Evolutionary conservation across 1,140 invertebrate genomes (phyloP).

Genomic region (Macrotrachela quadricornifera): DNA sequence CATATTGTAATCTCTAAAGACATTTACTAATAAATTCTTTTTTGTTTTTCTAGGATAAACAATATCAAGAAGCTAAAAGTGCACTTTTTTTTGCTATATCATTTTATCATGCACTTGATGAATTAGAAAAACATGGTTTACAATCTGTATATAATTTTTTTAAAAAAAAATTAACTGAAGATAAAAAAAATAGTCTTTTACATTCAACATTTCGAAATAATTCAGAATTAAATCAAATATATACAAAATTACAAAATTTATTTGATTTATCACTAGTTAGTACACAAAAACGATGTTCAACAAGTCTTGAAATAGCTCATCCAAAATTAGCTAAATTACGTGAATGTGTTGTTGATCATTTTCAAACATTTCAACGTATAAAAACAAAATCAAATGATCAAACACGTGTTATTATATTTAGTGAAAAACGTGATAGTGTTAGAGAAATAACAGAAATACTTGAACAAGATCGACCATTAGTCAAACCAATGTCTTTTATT

Average conservation of each 20-base stretch:
- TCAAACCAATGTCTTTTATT: conserved; percentile 63
- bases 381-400: conserved; percentile 2
- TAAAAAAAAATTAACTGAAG: not conserved
- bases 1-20: no score
- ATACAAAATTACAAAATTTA: conserved; percentile 12
- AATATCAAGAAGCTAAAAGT: no score
- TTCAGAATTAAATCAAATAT: conserved; percentile 6
- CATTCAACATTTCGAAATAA: not conserved
- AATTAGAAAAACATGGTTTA: conserved; percentile 2
- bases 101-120: not conserved
- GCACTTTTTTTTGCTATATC: no score
- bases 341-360: conserved; percentile 53
- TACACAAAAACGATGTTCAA: conserved; percentile 1
- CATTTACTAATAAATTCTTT: no score
- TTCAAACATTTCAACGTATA: conserved; percentile 32
- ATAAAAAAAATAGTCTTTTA: not conserved
- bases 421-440: conserved; percentile 68
- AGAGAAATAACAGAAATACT: conserved; percentile 58
- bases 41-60: no score
- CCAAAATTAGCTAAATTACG: conserved; percentile 62
- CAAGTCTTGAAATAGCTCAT: conserved; percentile 36
- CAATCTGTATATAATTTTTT: not conserved
- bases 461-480: conserved; percentile 45
- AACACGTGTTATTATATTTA: conserved; percentile 34
- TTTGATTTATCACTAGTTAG: conserved; percentile 11